phyloP scores from a whole-genome alignment of 2,888 invertebrate genomes.

The Graphium colonna region DNA sequence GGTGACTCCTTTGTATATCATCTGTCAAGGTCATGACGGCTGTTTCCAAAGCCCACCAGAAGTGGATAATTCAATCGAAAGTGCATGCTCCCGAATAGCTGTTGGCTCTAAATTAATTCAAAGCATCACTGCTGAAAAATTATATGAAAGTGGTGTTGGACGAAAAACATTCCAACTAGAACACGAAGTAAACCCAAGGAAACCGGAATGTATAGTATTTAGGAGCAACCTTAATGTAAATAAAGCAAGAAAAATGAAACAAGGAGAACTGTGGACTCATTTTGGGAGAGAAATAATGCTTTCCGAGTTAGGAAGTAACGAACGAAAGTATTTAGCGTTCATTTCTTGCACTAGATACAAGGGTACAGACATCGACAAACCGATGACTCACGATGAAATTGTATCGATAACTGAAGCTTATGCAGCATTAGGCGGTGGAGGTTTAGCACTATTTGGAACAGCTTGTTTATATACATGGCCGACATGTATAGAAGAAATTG shows the following conservation, averaged over 20 bases:
- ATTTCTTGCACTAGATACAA: constrained; percentile 91
- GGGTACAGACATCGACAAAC: constrained; percentile 80
- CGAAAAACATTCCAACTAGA: constrained; percentile 91
- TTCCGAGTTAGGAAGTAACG: constrained; percentile 81
- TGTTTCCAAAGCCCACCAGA: constrained; percentile 85
- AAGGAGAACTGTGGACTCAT: constrained; percentile 90
- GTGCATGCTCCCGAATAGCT: constrained; percentile 87
- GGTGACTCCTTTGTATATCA: constrained; percentile 90
- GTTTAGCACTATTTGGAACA: constrained; percentile 93
- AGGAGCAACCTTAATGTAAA: constrained; percentile 84
- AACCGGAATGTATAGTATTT: constrained; percentile 85
- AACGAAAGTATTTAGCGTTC: constrained; percentile 93
- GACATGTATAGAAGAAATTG: constrained; percentile 82
- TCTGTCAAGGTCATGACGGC: constrained; percentile 90
- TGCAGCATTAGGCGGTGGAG: constrained; percentile 95
- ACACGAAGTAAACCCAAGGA: constrained; percentile 78
- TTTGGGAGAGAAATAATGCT: constrained; percentile 92
- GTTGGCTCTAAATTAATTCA: constrained; percentile 91
- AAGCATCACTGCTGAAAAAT: constrained; percentile 91
- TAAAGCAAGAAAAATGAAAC: constrained; percentile 85
- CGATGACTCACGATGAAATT: constrained; percentile 85
- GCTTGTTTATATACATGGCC: constrained; percentile 96
- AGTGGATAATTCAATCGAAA: constrained; percentile 83
- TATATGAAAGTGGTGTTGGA: constrained; percentile 87
- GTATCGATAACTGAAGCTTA: constrained; percentile 87